Conservation (phyloP, 92 coral and sea anemone species). For the Zoanthus gigantus region DNA sequence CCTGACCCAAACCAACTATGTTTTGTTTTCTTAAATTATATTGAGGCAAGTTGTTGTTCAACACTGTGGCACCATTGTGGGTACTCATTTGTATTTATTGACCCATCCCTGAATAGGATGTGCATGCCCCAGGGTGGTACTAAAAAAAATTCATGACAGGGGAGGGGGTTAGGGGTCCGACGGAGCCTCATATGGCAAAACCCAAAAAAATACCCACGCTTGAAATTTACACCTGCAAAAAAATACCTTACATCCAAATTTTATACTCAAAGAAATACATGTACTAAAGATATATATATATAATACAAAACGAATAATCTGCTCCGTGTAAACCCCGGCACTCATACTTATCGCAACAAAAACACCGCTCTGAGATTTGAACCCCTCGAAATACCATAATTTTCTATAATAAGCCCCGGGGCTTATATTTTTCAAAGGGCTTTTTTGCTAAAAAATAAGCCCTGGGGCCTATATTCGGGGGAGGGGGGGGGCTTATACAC, state of each 20-base stretch:
- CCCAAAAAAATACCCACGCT: constrained; percentile 12
- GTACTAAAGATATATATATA: constrained; percentile 10
- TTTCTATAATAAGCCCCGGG: constrained; percentile 8
- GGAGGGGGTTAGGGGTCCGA: constrained; percentile 18
- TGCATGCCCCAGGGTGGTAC: constrained; percentile 17
- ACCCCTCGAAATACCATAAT: constrained; percentile 7
- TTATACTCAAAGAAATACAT: constrained; percentile 11
- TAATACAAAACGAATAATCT: constrained; percentile 11
- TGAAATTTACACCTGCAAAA: constrained; percentile 12
- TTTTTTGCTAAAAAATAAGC: constrained; percentile 11
- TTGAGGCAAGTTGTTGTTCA: constrained; percentile 14
- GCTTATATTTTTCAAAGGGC: constrained; percentile 13
- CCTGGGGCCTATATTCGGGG: constrained; percentile 17
- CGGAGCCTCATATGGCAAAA: constrained; percentile 15
- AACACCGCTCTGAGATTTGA: constrained; percentile 14
- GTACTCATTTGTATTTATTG: constrained; percentile 12
- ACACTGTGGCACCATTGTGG: constrained; percentile 16
- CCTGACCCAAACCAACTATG: constrained; percentile 12
- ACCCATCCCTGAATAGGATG: constrained; percentile 15
- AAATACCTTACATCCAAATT: constrained; percentile 12
- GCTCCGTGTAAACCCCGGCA: constrained; percentile 17
- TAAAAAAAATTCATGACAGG: constrained; percentile 12
- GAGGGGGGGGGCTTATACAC: constrained; percentile 22
- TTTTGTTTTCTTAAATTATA: constrained; percentile 9
- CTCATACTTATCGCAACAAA: constrained; percentile 13